A percentile compares a stretch with the other conserved stretches of the same genome.
Conservation (phyloP, 2,113 vertebrate genomes). For the Lepidothrix coronata region DNA sequence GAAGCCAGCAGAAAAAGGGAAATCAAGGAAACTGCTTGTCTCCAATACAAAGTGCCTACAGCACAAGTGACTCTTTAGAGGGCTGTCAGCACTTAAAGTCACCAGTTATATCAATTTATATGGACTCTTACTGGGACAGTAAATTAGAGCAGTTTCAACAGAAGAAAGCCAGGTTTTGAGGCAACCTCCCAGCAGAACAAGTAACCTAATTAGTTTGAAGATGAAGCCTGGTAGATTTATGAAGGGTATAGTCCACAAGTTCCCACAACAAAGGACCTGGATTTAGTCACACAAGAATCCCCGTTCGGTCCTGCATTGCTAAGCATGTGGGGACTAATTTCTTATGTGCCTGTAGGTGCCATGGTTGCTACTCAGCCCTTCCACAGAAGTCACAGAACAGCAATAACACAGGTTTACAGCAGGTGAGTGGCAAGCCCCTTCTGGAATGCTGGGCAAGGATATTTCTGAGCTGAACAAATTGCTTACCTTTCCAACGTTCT, state of each 20-base stretch:
- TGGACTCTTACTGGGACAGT: neutral
- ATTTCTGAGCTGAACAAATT: neutral
- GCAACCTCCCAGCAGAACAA: neutral
- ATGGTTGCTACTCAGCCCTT: neutral
- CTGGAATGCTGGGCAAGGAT: neutral
- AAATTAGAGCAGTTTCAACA: neutral
- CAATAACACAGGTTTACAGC: neutral
- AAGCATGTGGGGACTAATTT: neutral
- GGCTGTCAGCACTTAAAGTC: neutral
- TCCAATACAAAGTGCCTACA: neutral
- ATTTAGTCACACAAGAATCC: neutral
- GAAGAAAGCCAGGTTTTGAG: neutral
- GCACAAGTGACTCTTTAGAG: neutral
- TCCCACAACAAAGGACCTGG: neutral
- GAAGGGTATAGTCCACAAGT: neutral
- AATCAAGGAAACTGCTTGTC: neutral
- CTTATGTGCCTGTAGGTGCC: neutral
- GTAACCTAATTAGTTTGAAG: conserved; percentile 27
- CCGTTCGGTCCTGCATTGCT: neutral
- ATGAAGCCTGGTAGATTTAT: neutral
- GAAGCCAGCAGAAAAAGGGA: neutral
- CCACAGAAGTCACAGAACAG: neutral
- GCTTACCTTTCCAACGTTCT: neutral
- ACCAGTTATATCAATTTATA: neutral
- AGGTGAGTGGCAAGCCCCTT: neutral